phyloP scores from a whole-genome alignment of 1,140 invertebrate species.

The Himalopsyche phryganea region DNA sequence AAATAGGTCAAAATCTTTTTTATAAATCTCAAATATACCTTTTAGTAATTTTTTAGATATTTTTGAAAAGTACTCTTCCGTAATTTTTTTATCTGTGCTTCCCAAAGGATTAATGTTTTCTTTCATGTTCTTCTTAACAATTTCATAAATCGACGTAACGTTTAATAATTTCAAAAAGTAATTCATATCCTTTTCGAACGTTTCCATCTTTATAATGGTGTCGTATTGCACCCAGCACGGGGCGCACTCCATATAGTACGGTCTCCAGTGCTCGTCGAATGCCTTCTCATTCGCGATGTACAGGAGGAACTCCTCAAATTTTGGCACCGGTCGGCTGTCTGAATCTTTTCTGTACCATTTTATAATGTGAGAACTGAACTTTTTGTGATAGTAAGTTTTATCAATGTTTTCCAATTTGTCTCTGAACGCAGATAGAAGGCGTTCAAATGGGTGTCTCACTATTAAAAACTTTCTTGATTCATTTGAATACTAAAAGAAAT shows the following conservation, averaged over 20 bases:
- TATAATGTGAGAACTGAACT: constrained; percentile 41
- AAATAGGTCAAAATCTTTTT: constrained; percentile 53
- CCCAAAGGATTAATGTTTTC: constrained; percentile 38
- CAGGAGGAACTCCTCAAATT: constrained; percentile 59
- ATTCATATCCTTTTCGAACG: constrained; percentile 48
- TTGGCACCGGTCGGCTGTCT: constrained; percentile 40
- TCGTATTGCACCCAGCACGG: constrained; percentile 46
- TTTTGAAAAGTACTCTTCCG: constrained; percentile 46
- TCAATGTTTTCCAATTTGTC: constrained; percentile 59
- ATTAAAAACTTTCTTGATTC: constrained; percentile 43
- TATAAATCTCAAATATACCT: constrained; percentile 53
- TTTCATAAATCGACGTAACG: constrained; percentile 27
- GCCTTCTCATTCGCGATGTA: constrained; percentile 41
- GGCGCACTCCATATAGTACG: constrained; percentile 44
- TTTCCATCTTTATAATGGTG: constrained; percentile 49
- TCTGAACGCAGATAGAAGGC: constrained; percentile 61
- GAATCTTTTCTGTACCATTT: constrained; percentile 38
- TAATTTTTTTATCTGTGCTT: constrained; percentile 35
- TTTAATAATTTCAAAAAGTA: constrained; percentile 47
- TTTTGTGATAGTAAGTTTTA: constrained; percentile 43
- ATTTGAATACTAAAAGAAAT: constrained; percentile 8
- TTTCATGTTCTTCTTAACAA: constrained; percentile 9
- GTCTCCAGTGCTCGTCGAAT: constrained; percentile 52
- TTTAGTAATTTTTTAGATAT: constrained; percentile 44
- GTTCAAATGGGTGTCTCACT: constrained; percentile 64